Percentiles rank a stretch among this genome's conserved stretches.
Evolutionary conservation across 2,888 invertebrate genomes (phyloP).

Genomic region (Calameuta idolon): DNA sequence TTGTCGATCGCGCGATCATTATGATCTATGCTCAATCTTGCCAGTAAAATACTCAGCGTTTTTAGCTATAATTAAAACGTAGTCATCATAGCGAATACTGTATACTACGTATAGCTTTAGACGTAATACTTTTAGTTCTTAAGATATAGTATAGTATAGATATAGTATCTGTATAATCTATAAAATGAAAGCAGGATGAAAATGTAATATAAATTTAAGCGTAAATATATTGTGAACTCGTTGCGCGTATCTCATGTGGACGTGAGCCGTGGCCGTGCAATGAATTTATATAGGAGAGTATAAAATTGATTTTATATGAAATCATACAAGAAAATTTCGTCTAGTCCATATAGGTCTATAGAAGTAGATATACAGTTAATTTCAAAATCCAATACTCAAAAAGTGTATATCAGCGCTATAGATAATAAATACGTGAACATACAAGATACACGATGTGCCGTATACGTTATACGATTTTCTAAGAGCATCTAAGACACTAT

Average conservation of each 20-base stretch:
- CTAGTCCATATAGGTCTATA: not conserved
- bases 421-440: too few species aligned
- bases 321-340: not conserved
- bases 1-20: not conserved
- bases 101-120: not conserved
- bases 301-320: not conserved
- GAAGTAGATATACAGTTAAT: not conserved
- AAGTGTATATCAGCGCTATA: not conserved
- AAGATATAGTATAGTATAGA: not conserved
- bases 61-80: not conserved
- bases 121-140: not conserved
- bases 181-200: not conserved
- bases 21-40: slow-evolving; percentile 9
- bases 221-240: not conserved
- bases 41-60: slow-evolving; percentile 4
- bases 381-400: not conserved
- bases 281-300: not conserved
- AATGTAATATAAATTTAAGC: too few species aligned
- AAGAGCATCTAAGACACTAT: not conserved
- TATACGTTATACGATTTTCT: not conserved
- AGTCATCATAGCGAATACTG: not conserved
- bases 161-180: not conserved
- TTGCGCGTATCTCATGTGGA: not conserved
- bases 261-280: not conserved
- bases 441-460: too few species aligned